Percentiles rank a stretch among this genome's conserved stretches.
Conservation (phyloP, 2,888 invertebrate genomes). For the Alitta virens region DNA sequence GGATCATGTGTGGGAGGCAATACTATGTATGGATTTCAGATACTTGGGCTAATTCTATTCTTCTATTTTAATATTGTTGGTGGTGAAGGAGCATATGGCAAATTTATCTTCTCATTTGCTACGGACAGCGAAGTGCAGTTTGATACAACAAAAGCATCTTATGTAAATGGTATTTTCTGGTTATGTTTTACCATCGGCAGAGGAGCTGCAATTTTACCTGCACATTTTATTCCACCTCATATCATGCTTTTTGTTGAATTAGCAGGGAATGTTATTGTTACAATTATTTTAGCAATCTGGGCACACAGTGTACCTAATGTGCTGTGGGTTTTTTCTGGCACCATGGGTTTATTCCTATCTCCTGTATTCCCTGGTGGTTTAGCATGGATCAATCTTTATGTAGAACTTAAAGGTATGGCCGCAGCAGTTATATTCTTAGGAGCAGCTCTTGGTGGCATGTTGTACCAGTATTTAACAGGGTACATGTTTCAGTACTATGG, state of each 20-base stretch:
- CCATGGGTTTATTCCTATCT: conserved; percentile 15
- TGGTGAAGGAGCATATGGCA: conserved; percentile 11
- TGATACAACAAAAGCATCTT: not conserved
- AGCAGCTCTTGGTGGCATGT: conserved; percentile 12
- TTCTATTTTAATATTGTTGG: conserved; percentile 3
- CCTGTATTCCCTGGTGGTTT: conserved; percentile 16
- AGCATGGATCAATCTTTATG: conserved; percentile 19
- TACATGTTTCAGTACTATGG: conserved; percentile 21
- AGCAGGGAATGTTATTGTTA: not conserved
- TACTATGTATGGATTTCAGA: not conserved
- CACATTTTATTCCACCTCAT: not conserved
- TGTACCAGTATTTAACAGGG: conserved; percentile 17
- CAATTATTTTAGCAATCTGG: conserved; percentile 1
- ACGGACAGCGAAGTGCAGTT: conserved; percentile 1
- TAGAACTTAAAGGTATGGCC: conserved; percentile 13
- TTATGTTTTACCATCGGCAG: conserved; percentile 13
- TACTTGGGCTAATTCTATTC: not conserved
- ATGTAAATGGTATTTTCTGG: conserved; percentile 9
- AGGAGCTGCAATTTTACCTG: conserved; percentile 1
- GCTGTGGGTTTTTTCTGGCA: conserved; percentile 13
- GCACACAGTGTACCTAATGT: not conserved
- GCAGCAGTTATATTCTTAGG: conserved; percentile 14
- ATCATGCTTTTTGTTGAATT: conserved; percentile 1
- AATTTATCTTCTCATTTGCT: conserved; percentile 15
- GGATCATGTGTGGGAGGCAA: not conserved